Base-by-base conservation (phyloP, 1,140 invertebrate species). In the Drosophila elegans region DNA sequence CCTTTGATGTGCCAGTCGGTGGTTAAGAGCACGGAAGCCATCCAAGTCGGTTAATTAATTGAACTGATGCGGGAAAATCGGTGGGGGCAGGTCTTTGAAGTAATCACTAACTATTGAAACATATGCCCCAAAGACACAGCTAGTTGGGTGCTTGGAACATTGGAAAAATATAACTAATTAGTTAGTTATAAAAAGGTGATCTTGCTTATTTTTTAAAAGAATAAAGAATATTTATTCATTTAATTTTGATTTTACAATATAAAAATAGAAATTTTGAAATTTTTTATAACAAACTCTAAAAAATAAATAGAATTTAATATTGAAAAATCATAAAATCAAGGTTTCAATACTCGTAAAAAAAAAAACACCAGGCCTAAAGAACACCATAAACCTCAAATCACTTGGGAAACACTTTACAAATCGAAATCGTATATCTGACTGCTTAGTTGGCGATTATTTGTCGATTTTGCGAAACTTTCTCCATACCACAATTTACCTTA, bases 1-100 rank as follows among this genome's bases (percentile, higher is more conserved):
- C 60, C 46, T 72, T 73, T 73, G 69, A 59, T 72, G 67, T 72
- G 45, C 38, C 66, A 29, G 59, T 62, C 29, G 63, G 10, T 60
- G 60, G 60, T 66, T 68, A 68, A 68, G 64, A 68, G 61, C 61
- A 29, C 64, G 64, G 60, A 68, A 68, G 64, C 60, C 32, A 64
- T 64, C 60, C 38, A 68, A 66, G 38, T 68, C 25, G 46, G 46
- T 60, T 66, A 68, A 68, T 68, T 66, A 68, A 68, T 63, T 68
- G 61, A 53, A 68, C 46, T 44, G 61, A 51, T 66, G 46, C 60
- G 60, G 61, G 36, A 52, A 42, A 36, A 52, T 44, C 46, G 38
- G 6, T 13, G 16, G 21, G 54, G 41, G 9, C 38, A 13, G 60
- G 60, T 9, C 64, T 44, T 44, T 66, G 45, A 52, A 49, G 46